phyloP scores from a whole-genome alignment of 2,888 invertebrate genomes.

The Dynastes hyllus region DNA sequence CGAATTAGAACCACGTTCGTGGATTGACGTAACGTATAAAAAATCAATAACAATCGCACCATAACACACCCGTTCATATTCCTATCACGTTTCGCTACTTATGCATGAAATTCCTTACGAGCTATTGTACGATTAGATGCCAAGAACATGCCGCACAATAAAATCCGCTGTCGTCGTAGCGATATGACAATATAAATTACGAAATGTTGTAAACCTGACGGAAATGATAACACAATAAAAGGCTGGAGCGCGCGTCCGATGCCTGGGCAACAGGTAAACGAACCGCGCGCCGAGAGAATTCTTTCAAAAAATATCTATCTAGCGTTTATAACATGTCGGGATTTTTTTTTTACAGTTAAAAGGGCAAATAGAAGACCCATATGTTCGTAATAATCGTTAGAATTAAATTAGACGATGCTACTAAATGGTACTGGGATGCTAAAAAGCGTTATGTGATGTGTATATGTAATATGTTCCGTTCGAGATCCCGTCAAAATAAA shows the following conservation, averaged over 20 bases:
- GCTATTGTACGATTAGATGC: slow-evolving; percentile 4
- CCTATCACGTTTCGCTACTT: slow-evolving; percentile 24
- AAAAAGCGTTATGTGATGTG: neutral
- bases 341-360: slow-evolving; percentile 20
- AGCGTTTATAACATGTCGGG: neutral
- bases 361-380: neutral
- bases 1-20: slow-evolving; percentile 24
- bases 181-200: slow-evolving; percentile 36
- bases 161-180: slow-evolving; percentile 22
- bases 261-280: slow-evolving; percentile 27
- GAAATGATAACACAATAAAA: slow-evolving; percentile 28
- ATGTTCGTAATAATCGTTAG: slow-evolving; percentile 27
- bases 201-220: slow-evolving; percentile 38
- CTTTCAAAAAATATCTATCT: neutral
- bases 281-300: neutral
- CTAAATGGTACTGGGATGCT: slow-evolving; percentile 1
- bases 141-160: slow-evolving; percentile 20
- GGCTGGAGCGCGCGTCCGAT: neutral
- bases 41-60: slow-evolving; percentile 3
- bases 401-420: slow-evolving; percentile 23
- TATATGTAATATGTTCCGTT: neutral
- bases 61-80: slow-evolving; percentile 3
- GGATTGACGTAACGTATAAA: neutral
- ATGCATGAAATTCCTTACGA: slow-evolving; percentile 9
- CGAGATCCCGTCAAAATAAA: slow-evolving; percentile 25